phyloP scores from a whole-genome alignment of 1,140 invertebrate species.

The Periplaneta americana region DNA sequence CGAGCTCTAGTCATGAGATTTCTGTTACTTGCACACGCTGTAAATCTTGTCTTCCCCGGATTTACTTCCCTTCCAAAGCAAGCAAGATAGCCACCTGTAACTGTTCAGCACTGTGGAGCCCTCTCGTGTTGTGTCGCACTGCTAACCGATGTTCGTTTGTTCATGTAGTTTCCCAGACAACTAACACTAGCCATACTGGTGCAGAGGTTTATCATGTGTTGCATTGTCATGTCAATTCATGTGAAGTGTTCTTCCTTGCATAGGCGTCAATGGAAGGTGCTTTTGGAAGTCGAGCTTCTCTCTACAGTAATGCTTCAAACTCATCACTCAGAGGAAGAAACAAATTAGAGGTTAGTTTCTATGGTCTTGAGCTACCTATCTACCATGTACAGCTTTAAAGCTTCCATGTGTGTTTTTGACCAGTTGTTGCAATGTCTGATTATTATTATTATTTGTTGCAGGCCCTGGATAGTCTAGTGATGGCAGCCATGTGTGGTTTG shows the following conservation, averaged over 20 bases:
- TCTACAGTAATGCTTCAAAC: slow-evolving; percentile 18
- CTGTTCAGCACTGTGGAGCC: neutral
- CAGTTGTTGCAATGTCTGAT: too few species aligned
- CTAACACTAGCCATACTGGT: neutral
- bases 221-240: too few species aligned
- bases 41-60: too few species aligned
- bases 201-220: neutral
- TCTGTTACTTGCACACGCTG: too few species aligned
- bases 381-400: too few species aligned
- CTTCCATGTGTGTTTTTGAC: too few species aligned
- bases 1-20: too few species aligned
- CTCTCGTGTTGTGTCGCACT: neutral
- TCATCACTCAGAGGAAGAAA: slow-evolving; percentile 18
- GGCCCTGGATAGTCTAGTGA: slow-evolving; percentile 49
- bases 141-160: neutral
- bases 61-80: too few species aligned
- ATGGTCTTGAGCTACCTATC: too few species aligned
- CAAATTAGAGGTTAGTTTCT: slow-evolving; percentile 19
- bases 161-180: neutral
- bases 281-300: slow-evolving; percentile 15
- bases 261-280: slow-evolving; percentile 13
- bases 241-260: neutral
- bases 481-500: slow-evolving; percentile 50
- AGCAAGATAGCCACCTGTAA: too few species aligned
- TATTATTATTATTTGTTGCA: too few species aligned